Evolutionary conservation across 1,140 invertebrate genomes (phyloP).

Genomic region (Archivesica marissinica): DNA sequence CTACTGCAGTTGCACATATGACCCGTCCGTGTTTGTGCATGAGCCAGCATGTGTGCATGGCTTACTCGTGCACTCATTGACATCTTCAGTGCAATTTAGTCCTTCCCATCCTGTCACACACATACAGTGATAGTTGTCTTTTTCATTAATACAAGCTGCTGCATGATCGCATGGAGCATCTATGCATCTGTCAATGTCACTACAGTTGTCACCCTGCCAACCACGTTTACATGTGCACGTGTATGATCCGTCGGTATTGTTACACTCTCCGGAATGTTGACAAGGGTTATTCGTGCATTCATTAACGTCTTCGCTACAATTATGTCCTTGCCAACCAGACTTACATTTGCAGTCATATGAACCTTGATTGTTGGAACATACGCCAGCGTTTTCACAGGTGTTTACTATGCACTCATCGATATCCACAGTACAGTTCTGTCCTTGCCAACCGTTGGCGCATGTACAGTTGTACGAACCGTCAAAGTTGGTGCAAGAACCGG

Average conservation of each 20-base stretch:
- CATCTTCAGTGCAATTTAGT: not conserved
- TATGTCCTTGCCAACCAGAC: not conserved
- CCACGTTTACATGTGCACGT: not conserved
- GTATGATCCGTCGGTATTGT: not conserved
- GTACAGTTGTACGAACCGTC: constrained; percentile 40
- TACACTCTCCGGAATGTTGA: not conserved
- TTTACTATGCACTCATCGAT: constrained; percentile 61
- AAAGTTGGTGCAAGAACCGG: constrained; percentile 28
- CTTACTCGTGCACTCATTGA: not conserved
- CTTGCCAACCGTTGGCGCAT: constrained; percentile 36
- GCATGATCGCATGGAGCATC: not conserved
- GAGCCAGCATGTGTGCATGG: not conserved
- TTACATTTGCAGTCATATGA: constrained; percentile 44
- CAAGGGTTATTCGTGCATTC: not conserved
- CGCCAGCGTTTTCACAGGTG: constrained; percentile 23
- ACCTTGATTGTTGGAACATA: constrained; percentile 56
- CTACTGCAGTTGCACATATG: not conserved
- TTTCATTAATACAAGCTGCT: not conserved
- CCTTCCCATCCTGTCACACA: not conserved
- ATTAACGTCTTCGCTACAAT: not conserved
- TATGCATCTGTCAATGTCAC: not conserved
- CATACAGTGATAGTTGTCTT: not conserved
- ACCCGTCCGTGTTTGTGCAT: constrained; percentile 1
- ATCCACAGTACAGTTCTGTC: constrained; percentile 39
- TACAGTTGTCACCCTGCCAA: not conserved